Base-by-base conservation (phyloP, 2,797 vertebrate genomes). In the Ctenosaura bakeri region DNA sequence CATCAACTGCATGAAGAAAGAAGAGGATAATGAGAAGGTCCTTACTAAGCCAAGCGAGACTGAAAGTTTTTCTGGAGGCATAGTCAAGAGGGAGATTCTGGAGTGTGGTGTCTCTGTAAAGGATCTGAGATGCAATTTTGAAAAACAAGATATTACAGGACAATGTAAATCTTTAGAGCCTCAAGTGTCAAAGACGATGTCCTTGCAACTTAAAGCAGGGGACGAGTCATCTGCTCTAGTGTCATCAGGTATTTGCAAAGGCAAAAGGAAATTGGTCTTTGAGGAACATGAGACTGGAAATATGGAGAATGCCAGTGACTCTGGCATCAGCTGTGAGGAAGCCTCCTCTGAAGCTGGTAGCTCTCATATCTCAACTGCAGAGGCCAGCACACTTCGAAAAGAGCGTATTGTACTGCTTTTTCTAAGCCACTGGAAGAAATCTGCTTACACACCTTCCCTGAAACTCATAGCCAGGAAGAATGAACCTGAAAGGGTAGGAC, bases 341-440 rank as follows among this genome's bases (percentile, higher is more conserved):
- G 96, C 88, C 4, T 83, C 89, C 0, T 95, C 93, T 0, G 97
- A 97, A 16, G 92, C 20, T 1, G 93, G 95, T 1, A 78, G 95
- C 0, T 50, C 83, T 1, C 94, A 95, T 1, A 6, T 90, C 6
- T 76, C 89, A 1, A 97, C 97, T 73, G 96, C 93, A 0, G 98
- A 98, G 94, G 97, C 96, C 42, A 98, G 96, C 92, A 98, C 97
- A 92, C 96, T 99, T 5, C 97, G 98, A 85, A 99, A 99, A 94
- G 98, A 99, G 93, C 98, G 98, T 2, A 99, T 99, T 6, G 98
- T 99, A 16, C 98, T 98, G 84, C 96, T 99, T 80, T 99, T 99
- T 95, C 96, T 99, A 59, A 97, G 98, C 83, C 99, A 99, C 96
- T 99, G 99, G 99, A 99, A 98, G 96, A 98, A 98, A 92, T 99